These are phyloP conservation scores for Poecilia picta DNA, from an alignment of 2,797 vertebrate genomes.

Conservation along the genomic window DNA sequence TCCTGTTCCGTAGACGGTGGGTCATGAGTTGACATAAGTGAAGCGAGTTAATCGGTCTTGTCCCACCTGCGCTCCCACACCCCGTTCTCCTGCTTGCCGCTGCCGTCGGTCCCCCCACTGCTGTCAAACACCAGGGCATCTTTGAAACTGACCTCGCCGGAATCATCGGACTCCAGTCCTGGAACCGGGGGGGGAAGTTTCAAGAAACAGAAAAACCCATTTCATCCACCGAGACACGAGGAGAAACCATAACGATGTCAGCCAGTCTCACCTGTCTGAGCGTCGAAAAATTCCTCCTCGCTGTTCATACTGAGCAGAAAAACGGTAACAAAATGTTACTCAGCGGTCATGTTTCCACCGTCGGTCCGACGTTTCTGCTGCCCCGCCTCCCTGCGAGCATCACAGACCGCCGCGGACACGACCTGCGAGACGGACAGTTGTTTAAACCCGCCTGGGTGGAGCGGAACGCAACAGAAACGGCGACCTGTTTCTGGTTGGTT, in stretches of 20 bases:
- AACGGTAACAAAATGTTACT: constrained; percentile 57
- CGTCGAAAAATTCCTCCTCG: constrained; percentile 98
- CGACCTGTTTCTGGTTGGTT: background rate
- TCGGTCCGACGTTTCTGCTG: constrained; percentile 50
- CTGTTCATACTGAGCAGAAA: constrained; percentile 88
- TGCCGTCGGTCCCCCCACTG: constrained; percentile 76
- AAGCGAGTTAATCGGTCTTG: background rate
- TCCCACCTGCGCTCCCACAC: constrained; percentile 87
- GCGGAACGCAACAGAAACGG: constrained; percentile 2
- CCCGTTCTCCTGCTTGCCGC: constrained; percentile 86
- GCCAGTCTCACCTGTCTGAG: constrained; percentile 88
- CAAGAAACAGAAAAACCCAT: background rate
- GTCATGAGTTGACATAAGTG: background rate
- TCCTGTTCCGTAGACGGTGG: too few species aligned
- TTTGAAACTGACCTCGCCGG: constrained; percentile 89
- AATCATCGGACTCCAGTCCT: constrained; percentile 97
- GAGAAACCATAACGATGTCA: too few species aligned
- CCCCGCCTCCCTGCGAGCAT: constrained; percentile 52
- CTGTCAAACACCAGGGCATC: constrained; percentile 82
- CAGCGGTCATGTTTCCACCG: constrained; percentile 72
- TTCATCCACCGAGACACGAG: background rate
- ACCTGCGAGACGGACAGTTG: constrained; percentile 51
- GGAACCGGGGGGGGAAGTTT: constrained; percentile 2
- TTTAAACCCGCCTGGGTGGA: background rate
- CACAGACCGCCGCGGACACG: constrained; percentile 44